Conservation (phyloP, 2,113 vertebrate genomes). For the Cariama cristata region DNA sequence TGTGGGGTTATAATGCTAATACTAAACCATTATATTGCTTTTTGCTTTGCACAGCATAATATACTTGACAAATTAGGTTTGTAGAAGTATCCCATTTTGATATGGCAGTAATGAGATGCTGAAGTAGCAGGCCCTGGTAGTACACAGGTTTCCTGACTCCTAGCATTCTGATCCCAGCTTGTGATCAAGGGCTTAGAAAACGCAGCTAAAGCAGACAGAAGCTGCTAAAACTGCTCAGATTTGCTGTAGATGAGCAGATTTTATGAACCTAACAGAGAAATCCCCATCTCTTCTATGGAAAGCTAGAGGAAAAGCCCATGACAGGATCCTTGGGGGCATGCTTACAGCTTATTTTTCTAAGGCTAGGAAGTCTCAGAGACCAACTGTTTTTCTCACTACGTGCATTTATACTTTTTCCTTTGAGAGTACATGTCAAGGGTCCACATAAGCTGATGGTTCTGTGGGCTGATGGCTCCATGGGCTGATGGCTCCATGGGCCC, state of each 20-base stretch:
- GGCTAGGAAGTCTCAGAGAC: not conserved
- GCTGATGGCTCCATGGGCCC: not conserved
- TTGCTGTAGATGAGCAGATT: not conserved
- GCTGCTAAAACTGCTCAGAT: not conserved
- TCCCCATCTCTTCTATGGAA: not conserved
- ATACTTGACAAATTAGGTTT: not conserved
- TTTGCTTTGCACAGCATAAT: not conserved
- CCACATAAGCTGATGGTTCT: not conserved
- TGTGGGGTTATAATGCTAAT: not conserved
- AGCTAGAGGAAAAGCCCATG: not conserved
- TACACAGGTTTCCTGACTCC: not conserved
- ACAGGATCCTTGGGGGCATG: not conserved
- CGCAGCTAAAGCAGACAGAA: not conserved
- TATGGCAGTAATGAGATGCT: not conserved
- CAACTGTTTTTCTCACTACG: fast-evolving
- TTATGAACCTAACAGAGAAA: not conserved
- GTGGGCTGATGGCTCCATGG: fast-evolving
- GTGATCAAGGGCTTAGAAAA: not conserved
- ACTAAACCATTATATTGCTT: not conserved
- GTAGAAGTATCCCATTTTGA: not conserved
- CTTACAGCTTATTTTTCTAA: not conserved
- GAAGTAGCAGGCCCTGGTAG: not conserved
- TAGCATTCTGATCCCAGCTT: not conserved
- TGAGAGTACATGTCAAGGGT: not conserved
- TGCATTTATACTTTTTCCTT: not conserved